Conservation (phyloP, 2,113 vertebrate species). For the Toxostoma redivivum region DNA sequence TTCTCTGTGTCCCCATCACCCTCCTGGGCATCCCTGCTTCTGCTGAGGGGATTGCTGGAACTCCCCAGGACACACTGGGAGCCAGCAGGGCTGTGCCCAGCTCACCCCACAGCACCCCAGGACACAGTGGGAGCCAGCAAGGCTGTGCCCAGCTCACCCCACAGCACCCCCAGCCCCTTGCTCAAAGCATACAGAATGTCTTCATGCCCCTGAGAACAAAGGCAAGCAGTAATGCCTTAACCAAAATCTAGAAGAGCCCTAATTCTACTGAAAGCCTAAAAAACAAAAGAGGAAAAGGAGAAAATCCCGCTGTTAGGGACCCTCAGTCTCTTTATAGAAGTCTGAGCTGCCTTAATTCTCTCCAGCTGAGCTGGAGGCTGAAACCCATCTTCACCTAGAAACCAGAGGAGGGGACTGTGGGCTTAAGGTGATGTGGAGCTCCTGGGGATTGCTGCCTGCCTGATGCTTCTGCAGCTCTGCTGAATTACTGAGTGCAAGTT, state of each 20-base stretch:
- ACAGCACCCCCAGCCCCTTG: too few relatives aligned
- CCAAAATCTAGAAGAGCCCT: background rate
- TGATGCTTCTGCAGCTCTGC: background rate
- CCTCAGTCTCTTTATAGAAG: background rate
- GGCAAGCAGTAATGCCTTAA: accelerated
- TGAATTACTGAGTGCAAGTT: background rate
- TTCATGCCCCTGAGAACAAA: background rate
- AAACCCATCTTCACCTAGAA: background rate
- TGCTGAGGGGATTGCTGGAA: background rate
- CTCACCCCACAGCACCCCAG: background rate
- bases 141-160: background rate
- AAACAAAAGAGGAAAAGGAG: background rate
- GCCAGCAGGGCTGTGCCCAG: background rate
- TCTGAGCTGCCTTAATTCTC: background rate
- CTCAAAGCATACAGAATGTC: background rate
- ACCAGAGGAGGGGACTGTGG: background rate
- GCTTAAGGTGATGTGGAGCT: background rate
- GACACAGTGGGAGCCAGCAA: accelerated
- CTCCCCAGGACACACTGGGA: accelerated
- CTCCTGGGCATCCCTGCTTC: background rate
- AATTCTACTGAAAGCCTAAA: background rate
- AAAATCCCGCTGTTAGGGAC: accelerated
- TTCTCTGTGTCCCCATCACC: background rate
- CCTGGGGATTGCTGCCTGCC: accelerated
- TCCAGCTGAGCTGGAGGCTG: background rate